Evolutionary conservation across 2,113 vertebrate genomes (phyloP), one percentile per base, ranked within the genome.

Genomic region (Proterorhinus semilunaris): DNA sequence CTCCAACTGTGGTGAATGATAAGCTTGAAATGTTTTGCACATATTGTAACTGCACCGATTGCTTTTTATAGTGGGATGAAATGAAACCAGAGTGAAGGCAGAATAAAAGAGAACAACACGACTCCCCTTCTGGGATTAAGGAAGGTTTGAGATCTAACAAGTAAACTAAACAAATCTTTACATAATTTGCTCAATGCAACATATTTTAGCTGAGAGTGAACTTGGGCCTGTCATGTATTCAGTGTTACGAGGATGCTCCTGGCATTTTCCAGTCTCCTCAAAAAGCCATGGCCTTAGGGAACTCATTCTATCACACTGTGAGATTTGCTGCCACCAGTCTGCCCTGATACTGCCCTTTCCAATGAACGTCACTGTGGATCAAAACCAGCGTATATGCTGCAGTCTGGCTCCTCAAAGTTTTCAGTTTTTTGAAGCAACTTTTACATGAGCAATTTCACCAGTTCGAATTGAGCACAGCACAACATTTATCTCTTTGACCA

Each of bases 201-300:
- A 7, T 52, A 54, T 54, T 54, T 21, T 17, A 21, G 53, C 44
- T 42, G n/a, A 61, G 12, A 49, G 7, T 45, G 71, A 55, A 55
- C 10, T 27, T 53, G 12, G 59, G 67, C 51, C 69, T 63, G 62
- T 64, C 47, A 52, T 62, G 46, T 10, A 51, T 16, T 3, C 44
- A 55, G 65, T 68, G 73, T 77, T 69, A n/a, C 47, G 66, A 74
- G 78, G 74, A 55, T 62, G 75, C 86, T 84, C 68, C 68, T 9
- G 67, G 82, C 76, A 4, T 76, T 82, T 86, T 79, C 80, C 76
- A 68, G 67, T 62, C 10, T 69, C 55, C 75, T 75, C 50, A 57
- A 63, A 74, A 77, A 75, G 65, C 52, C 54, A 36, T 57, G n/a
- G 85, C 87, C 82, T 65, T 6, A 68, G 78, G 84, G 72, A 79